A percentile compares a stretch with the other conserved stretches of the same genome.
Conservation (phyloP, 2,888 invertebrate species). For the Caenorhabditis sp. region DNA sequence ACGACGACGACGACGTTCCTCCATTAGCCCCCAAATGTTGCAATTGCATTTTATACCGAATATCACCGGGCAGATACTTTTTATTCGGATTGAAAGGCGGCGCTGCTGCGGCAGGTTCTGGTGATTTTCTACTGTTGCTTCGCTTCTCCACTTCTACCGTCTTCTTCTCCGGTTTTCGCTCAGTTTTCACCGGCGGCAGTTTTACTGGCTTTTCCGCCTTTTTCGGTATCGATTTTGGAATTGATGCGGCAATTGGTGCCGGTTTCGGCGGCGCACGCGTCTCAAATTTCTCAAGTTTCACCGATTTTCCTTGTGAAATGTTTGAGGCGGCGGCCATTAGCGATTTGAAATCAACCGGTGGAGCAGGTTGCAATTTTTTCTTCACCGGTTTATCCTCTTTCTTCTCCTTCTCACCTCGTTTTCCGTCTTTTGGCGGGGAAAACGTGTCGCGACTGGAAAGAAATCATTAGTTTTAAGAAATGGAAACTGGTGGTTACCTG, state of each 20-base stretch:
- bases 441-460: constrained; percentile 45
- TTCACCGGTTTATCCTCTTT: constrained; percentile 21
- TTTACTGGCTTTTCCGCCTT: background rate
- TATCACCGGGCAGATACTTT: constrained; percentile 58
- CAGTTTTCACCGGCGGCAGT: background rate
- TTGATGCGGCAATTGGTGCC: background rate
- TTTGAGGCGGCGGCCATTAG: constrained; percentile 39
- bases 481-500: constrained; percentile 31
- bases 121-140: background rate
- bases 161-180: background rate
- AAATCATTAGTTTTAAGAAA: background rate
- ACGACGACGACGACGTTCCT: background rate
- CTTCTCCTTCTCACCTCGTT: constrained; percentile 8
- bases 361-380: constrained; percentile 38
- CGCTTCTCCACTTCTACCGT: background rate
- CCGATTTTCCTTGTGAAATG: constrained; percentile 26
- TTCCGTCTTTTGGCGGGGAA: constrained; percentile 46
- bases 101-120: no score
- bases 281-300: constrained; percentile 18
- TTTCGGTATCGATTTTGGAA: background rate
- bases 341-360: constrained; percentile 46
- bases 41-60: constrained; percentile 48
- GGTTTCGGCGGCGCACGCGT: constrained; percentile 17
- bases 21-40: no score
- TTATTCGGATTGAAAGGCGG: background rate